Evolutionary conservation across 2,113 vertebrate genomes (phyloP).

Genomic region (Rhizomys pruinosus): DNA sequence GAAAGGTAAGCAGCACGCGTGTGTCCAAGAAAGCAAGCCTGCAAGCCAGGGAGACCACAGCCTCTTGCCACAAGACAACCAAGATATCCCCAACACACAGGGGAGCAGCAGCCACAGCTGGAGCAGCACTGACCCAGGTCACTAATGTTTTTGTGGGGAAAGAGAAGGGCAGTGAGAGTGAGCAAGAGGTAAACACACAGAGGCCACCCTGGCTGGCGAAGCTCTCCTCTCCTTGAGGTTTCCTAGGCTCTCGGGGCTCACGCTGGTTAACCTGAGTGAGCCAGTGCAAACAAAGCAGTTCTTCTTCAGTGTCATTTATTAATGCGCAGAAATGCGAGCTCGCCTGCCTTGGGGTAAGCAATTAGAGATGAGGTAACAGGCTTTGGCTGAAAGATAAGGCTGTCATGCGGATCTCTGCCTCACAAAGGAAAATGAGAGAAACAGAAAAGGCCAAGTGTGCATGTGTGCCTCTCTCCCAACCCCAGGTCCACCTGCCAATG

Average conservation of each 20-base stretch:
- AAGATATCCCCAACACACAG: not conserved
- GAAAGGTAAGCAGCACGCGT: not conserved
- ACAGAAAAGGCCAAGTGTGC: slow-evolving; percentile 52
- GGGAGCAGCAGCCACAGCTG: not conserved
- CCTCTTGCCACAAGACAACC: not conserved
- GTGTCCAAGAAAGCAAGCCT: not conserved
- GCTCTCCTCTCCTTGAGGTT: not conserved
- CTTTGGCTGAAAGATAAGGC: slow-evolving; percentile 68
- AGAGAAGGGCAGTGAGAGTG: not conserved
- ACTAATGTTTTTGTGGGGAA: slow-evolving; percentile 32
- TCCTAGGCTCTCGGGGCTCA: slow-evolving; percentile 25
- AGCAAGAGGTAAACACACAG: slow-evolving; percentile 12
- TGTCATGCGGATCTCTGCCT: slow-evolving; percentile 58
- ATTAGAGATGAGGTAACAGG: slow-evolving; percentile 73
- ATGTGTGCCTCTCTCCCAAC: not conserved
- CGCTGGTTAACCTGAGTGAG: slow-evolving; percentile 15
- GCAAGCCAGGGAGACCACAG: not conserved
- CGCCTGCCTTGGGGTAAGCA: slow-evolving; percentile 71
- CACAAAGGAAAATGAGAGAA: slow-evolving; percentile 68
- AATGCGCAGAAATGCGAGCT: slow-evolving; percentile 74
- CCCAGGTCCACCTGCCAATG: slow-evolving; percentile 38
- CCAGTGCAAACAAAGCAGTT: slow-evolving; percentile 69
- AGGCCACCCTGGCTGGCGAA: not conserved
- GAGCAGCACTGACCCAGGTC: not conserved
- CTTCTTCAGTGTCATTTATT: slow-evolving; percentile 76